Evolutionary conservation across 2,888 invertebrate genomes (phyloP).

Genomic region (Agriopis aurantiaria): DNA sequence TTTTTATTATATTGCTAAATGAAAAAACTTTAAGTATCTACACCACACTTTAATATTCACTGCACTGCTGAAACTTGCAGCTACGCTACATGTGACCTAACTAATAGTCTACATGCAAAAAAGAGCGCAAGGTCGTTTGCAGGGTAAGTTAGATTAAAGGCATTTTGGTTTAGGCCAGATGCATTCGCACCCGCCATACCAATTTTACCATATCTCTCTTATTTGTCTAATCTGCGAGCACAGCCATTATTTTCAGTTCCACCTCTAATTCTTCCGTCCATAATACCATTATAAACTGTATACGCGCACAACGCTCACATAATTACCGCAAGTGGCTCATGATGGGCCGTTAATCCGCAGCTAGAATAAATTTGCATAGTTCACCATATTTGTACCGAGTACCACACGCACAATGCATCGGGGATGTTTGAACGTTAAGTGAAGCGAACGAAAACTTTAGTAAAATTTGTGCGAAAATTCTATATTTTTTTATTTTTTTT

Average conservation of each 20-base stretch:
- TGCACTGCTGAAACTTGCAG: too few species aligned
- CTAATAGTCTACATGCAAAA: too few species aligned
- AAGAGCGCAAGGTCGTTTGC: too few species aligned
- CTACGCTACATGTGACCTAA: too few species aligned
- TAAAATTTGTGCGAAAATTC: not conserved
- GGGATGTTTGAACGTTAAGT: constrained; percentile 61
- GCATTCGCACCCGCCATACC: too few species aligned
- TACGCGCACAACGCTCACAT: constrained; percentile 61
- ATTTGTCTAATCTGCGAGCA: not conserved
- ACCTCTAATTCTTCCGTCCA: constrained; percentile 18
- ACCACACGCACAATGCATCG: constrained; percentile 56
- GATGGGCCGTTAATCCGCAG: constrained; percentile 78
- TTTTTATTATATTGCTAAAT: too few species aligned
- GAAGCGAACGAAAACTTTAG: constrained; percentile 7
- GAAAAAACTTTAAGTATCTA: too few species aligned
- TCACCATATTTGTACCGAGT: constrained; percentile 61
- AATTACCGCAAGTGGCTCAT: constrained; percentile 78
- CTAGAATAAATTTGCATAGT: constrained; percentile 83
- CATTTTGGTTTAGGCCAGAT: too few species aligned
- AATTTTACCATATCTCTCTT: too few species aligned
- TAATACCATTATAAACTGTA: constrained; percentile 46
- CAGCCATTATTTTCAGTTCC: not conserved
- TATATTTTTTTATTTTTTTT: not conserved
- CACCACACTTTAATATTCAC: too few species aligned
- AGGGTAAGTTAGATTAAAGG: too few species aligned